phyloP scores from a whole-genome alignment of 2,797 vertebrate species.

The Eulemur mongoz region DNA sequence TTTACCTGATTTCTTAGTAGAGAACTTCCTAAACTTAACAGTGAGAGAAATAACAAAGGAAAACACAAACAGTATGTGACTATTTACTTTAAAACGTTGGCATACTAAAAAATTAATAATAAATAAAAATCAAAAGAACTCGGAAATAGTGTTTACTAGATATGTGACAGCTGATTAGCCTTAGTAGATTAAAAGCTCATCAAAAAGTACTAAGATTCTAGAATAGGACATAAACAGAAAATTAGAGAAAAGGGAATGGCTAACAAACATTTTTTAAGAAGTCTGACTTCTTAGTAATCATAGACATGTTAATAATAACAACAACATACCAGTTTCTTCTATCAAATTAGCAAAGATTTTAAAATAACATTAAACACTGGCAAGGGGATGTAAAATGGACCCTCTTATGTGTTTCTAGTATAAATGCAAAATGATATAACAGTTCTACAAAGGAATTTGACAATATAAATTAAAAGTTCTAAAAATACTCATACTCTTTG shows the following conservation, averaged over 20 bases:
- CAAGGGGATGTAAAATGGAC: neutral
- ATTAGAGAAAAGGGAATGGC: neutral
- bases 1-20: neutral
- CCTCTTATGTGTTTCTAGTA: neutral
- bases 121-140: neutral
- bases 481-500: constrained; percentile 32
- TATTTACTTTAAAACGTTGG: constrained; percentile 23
- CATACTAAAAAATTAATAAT: constrained; percentile 7
- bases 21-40: constrained; percentile 41
- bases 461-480: neutral
- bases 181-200: neutral
- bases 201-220: constrained; percentile 23
- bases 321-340: neutral
- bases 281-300: neutral
- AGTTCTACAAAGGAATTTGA: constrained; percentile 16
- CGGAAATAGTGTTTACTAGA: neutral
- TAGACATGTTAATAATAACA: neutral
- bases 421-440: constrained; percentile 13
- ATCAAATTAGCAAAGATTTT: constrained; percentile 1
- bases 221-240: neutral
- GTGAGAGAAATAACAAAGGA: neutral
- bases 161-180: neutral
- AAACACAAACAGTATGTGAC: neutral
- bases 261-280: neutral
- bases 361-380: neutral